Base-by-base conservation (phyloP, 2,113 vertebrate species). In the Furnarius figulus region DNA sequence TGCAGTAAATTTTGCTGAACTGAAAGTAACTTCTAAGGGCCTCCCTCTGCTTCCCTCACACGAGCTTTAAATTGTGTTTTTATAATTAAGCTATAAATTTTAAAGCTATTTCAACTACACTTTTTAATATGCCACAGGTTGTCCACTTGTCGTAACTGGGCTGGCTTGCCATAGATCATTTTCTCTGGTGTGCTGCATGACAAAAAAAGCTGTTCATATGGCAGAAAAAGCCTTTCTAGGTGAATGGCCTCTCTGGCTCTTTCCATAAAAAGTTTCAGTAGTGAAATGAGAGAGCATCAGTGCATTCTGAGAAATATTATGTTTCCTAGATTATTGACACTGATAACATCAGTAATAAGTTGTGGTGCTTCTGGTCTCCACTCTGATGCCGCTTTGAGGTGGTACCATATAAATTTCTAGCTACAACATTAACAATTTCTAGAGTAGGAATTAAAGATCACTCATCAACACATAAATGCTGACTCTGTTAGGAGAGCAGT, bases 1-100 rank as follows among this genome's bases (percentile, higher is more conserved):
- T 93, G 78, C 85, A 83, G 59, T 96, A 91, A 87, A 90, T 96
- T 95, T 85, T 93, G 61, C 80, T 87, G 72, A 66, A 89, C 61
- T 77, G 83, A 84, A 90, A 81, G 73, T 63, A 55, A 28, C 67
- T 94, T 97, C 55, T 30, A 74, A 79, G 42, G 76, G 11, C 47
- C 50, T 94, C 55, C 75, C 55, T 91, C 40, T 78, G 58, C 85
- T 94, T 85, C 50, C 58, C 70, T 82, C 73, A 76, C 18, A 14
- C 6, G 47, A 88, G 71, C 42, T 94, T 86, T 94, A 93, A 83
- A 93, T 94, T 74, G 82, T 94, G 82, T 63, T 93, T 95, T 91
- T 93, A 74, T 93, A 96, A 96, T 91, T 84, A 90, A 85, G 68
- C 82, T 67, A 92, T 95, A 95, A 84, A 91, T 95, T 94, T 91